Conservation (phyloP, 92 coral and sea anemone species). For the Zoanthus sansibaricus region DNA sequence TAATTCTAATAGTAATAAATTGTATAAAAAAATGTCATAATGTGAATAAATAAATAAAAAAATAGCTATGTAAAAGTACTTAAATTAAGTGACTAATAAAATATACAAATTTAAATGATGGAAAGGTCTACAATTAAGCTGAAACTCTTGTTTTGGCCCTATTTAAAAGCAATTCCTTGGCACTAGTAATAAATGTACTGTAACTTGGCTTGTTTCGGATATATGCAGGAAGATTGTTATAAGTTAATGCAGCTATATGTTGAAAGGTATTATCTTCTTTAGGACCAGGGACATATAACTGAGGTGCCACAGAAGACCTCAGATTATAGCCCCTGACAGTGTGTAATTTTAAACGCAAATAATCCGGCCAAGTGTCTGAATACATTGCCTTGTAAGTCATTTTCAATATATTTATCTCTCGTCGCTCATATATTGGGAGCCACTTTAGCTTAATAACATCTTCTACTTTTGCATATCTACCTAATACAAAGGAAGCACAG, state of each 20-base stretch:
- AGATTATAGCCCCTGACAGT: slow-evolving; percentile 36
- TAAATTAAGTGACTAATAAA: too few relatives aligned
- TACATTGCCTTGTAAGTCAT: slow-evolving; percentile 33
- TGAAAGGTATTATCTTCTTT: not conserved
- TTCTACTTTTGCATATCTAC: slow-evolving; percentile 19
- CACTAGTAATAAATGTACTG: too few relatives aligned
- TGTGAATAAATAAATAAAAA: too few relatives aligned
- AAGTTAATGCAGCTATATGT: slow-evolving; percentile 3
- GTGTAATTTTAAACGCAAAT: slow-evolving; percentile 23
- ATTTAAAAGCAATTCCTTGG: too few relatives aligned
- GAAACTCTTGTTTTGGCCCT: too few relatives aligned
- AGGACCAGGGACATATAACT: slow-evolving; percentile 18
- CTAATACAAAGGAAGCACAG: slow-evolving; percentile 33
- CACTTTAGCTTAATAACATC: slow-evolving; percentile 25
- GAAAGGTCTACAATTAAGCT: too few relatives aligned
- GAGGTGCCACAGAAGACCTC: slow-evolving; percentile 42
- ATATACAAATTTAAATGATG: too few relatives aligned
- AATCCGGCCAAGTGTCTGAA: slow-evolving; percentile 33
- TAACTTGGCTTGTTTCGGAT: not conserved
- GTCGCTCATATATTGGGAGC: slow-evolving; percentile 26
- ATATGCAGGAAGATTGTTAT: slow-evolving; percentile 13
- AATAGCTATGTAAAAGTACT: too few relatives aligned
- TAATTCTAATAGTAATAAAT: too few relatives aligned
- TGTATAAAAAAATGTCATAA: too few relatives aligned
- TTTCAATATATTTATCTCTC: slow-evolving; percentile 26